phyloP scores from a whole-genome alignment of 2,888 invertebrate species.

The Brenthis ino region DNA sequence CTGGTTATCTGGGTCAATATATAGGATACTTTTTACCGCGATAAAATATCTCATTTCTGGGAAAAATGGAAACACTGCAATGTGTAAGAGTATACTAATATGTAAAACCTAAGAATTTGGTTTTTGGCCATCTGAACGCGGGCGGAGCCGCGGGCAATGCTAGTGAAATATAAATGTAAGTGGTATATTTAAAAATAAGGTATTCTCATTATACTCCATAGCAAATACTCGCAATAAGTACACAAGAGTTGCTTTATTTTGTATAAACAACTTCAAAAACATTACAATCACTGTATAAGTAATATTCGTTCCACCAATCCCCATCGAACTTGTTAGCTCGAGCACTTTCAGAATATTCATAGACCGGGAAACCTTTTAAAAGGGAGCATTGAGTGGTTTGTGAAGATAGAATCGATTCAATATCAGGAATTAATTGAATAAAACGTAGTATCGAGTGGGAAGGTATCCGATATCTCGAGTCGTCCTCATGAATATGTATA shows the following conservation, averaged over 20 bases:
- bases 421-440: conserved; percentile 77
- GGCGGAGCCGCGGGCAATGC: no score
- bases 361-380: conserved; percentile 45
- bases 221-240: conserved; percentile 6
- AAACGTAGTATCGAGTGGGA: conserved; percentile 62
- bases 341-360: conserved; percentile 56
- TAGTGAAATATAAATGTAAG: no score
- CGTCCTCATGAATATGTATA: conserved; percentile 74
- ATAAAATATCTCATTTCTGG: no score
- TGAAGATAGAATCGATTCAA: conserved; percentile 49
- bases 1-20: no score
- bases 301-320: conserved; percentile 29
- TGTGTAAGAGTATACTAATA: no score
- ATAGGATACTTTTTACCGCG: no score
- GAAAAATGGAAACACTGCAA: no score
- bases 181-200: no score
- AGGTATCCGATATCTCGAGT: conserved; percentile 40
- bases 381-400: conserved; percentile 43
- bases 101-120: no score
- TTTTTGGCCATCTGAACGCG: no score
- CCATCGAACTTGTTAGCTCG: conserved; percentile 41
- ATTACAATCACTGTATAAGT: conserved; percentile 31
- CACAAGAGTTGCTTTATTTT: conserved; percentile 1
- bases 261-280: conserved; percentile 24
- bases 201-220: background rate